phyloP scores from a whole-genome alignment of 1,140 invertebrate species.

The Anoplophora glabripennis region DNA sequence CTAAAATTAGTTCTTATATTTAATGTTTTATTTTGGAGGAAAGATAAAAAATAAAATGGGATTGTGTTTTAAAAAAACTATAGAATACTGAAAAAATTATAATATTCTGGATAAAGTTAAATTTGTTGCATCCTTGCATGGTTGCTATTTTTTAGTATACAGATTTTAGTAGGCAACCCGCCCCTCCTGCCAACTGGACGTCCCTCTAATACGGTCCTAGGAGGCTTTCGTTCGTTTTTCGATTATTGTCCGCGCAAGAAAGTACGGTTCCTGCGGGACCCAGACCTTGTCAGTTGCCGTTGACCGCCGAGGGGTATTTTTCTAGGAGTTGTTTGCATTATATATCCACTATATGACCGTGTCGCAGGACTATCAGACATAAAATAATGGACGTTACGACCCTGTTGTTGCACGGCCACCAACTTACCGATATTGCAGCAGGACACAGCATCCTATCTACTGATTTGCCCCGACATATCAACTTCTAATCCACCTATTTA shows the following conservation, averaged over 20 bases:
- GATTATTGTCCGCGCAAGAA: slow-evolving; percentile 15
- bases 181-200: background rate
- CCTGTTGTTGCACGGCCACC: slow-evolving; percentile 14
- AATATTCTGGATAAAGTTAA: too few species aligned
- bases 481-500: slow-evolving; percentile 21
- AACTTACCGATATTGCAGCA: slow-evolving; percentile 14
- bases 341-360: slow-evolving; percentile 13
- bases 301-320: slow-evolving; percentile 10
- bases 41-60: too few species aligned
- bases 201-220: slow-evolving; percentile 4
- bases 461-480: slow-evolving; percentile 18
- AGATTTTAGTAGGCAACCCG: too few species aligned
- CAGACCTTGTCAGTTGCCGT: slow-evolving; percentile 3
- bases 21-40: too few species aligned
- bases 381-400: slow-evolving; percentile 13
- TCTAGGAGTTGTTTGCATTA: slow-evolving; percentile 18
- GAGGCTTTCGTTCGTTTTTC: slow-evolving; percentile 10
- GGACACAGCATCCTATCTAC: slow-evolving; percentile 13
- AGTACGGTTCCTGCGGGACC: slow-evolving; percentile 3
- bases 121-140: too few species aligned
- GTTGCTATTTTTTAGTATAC: too few species aligned
- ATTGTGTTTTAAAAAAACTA: too few species aligned
- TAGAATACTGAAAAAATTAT: too few species aligned
- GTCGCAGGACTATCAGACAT: slow-evolving; percentile 15
- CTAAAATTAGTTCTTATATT: too few species aligned